Evolutionary conservation across 2,113 vertebrate species (phyloP).

Genomic region (Tonatia bakeri): DNA sequence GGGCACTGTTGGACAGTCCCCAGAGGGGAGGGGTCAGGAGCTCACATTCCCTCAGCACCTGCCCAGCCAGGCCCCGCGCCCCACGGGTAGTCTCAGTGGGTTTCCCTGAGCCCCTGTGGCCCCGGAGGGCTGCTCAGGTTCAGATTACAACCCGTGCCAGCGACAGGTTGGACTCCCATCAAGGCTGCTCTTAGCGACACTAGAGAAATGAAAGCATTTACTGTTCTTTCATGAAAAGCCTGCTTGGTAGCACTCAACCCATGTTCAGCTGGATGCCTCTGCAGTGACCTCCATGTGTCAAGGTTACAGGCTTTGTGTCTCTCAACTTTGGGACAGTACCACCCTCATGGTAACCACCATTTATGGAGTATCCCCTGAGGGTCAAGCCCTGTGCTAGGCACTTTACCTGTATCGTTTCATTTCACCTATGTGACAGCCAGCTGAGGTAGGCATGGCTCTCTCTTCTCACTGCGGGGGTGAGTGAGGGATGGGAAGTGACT

Average conservation of each 20-base stretch:
- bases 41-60: neutral
- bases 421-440: neutral
- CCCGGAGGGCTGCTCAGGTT: neutral
- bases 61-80: neutral
- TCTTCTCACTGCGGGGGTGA: neutral
- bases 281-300: neutral
- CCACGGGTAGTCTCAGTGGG: neutral
- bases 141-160: neutral
- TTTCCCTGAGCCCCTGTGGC: neutral
- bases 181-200: neutral
- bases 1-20: neutral
- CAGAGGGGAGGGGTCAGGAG: neutral
- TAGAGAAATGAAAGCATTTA: slow-evolving; percentile 26
- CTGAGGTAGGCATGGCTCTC: neutral
- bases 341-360: neutral
- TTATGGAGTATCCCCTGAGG: neutral
- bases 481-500: neutral
- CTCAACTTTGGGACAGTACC: neutral
- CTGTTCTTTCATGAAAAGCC: neutral
- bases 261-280: neutral
- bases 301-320: neutral
- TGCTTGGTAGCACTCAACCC: neutral
- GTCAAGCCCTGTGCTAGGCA: neutral
- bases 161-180: neutral
- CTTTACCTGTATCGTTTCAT: neutral